Conservation (phyloP, 2,888 invertebrate genomes). For the Drosophila colorata region DNA sequence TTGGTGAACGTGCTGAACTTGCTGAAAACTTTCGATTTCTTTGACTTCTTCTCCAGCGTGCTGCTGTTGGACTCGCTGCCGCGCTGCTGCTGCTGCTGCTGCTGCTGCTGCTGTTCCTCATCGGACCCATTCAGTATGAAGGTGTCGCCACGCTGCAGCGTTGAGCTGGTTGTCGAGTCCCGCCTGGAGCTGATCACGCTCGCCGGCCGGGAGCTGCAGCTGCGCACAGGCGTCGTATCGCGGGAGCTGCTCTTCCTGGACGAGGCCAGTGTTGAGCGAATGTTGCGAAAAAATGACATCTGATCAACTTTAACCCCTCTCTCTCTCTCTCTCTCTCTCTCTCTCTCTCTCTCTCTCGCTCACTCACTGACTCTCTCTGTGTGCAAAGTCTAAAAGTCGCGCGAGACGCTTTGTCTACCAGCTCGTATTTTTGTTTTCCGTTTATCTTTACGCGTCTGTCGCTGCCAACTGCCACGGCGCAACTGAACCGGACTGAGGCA, state of each 20-base stretch:
- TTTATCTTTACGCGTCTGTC: slow-evolving; percentile 49
- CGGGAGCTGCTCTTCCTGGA: slow-evolving; percentile 82
- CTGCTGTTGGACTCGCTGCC: slow-evolving; percentile 72
- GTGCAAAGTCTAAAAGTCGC: slow-evolving; percentile 3
- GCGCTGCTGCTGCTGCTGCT: slow-evolving; percentile 19
- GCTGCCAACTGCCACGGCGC: slow-evolving; percentile 66
- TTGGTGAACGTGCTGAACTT: slow-evolving; percentile 84
- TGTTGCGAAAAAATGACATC: slow-evolving; percentile 84
- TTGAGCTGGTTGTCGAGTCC: slow-evolving; percentile 79
- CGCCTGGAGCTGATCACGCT: slow-evolving; percentile 74
- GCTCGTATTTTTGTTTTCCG: not conserved
- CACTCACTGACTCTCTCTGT: too few relatives aligned
- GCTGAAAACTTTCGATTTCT: slow-evolving; percentile 81
- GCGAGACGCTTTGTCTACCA: too few relatives aligned
- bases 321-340: not conserved
- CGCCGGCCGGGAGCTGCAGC: slow-evolving; percentile 65
- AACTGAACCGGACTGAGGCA: slow-evolving; percentile 47
- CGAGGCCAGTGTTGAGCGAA: slow-evolving; percentile 80
- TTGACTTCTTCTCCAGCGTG: slow-evolving; percentile 80
- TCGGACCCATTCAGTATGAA: slow-evolving; percentile 81
- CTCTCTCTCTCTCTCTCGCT: not conserved
- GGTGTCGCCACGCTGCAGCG: slow-evolving; percentile 83
- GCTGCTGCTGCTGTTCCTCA: slow-evolving; percentile 38
- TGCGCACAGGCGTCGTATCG: slow-evolving; percentile 82
- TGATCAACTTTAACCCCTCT: slow-evolving; percentile 38